These are phyloP conservation scores for Erythrolamprus reginae DNA, from an alignment of 2,113 vertebrate species.

Conservation along the genomic window DNA sequence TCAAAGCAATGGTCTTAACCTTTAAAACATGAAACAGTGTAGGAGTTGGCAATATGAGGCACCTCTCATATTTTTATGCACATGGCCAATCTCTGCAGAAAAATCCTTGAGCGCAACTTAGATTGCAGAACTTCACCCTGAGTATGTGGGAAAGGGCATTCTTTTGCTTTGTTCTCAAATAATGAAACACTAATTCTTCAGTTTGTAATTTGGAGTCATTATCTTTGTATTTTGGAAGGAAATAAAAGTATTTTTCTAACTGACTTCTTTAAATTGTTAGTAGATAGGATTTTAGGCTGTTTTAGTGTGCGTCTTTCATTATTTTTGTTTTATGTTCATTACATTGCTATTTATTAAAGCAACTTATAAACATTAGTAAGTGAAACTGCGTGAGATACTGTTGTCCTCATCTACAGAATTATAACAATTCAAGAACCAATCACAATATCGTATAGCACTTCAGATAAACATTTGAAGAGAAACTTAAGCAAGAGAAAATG, in stretches of 20 bases:
- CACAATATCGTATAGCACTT: not conserved
- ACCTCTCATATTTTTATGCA: not conserved
- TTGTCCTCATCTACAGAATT: not conserved
- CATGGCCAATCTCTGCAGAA: not conserved
- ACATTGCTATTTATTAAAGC: not conserved
- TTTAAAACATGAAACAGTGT: not conserved
- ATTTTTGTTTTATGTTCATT: not conserved
- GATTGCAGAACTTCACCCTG: not conserved
- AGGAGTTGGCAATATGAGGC: not conserved
- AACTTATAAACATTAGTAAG: not conserved
- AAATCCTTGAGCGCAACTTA: not conserved
- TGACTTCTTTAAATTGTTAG: not conserved
- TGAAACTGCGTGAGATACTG: not conserved
- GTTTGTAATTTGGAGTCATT: not conserved
- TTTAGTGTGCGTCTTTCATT: not conserved
- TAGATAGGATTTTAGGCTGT: not conserved
- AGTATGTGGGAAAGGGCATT: not conserved
- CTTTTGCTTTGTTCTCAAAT: not conserved
- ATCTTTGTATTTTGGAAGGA: not conserved
- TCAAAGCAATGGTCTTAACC: not conserved
- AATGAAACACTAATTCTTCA: not conserved
- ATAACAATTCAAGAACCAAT: not conserved
- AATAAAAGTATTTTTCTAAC: not conserved
- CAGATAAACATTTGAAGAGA: not conserved
- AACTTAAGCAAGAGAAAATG: not conserved